Conservation (phyloP, 2,113 vertebrate species). For the Bagarius yarrelli region DNA sequence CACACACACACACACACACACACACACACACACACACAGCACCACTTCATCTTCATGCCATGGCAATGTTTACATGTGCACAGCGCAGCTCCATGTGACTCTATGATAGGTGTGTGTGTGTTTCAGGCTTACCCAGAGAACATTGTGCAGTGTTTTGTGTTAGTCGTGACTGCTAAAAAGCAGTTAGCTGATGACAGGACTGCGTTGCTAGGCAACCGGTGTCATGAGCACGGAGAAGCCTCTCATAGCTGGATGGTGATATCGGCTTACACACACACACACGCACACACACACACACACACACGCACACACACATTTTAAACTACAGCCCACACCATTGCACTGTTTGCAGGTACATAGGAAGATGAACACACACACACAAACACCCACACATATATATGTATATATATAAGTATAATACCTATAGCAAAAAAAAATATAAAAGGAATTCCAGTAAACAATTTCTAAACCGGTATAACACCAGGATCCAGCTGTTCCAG, state of each 20-base stretch:
- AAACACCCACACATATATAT: constrained; percentile 14
- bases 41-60: constrained; percentile 1
- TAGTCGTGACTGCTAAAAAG: constrained; percentile 88
- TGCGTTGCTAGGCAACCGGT: constrained; percentile 81
- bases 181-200: constrained; percentile 83
- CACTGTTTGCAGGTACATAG: constrained; percentile 30
- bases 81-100: constrained; percentile 26
- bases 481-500: background rate
- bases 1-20: constrained; percentile 30
- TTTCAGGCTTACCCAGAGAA: constrained; percentile 71
- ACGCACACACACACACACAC: constrained; percentile 51
- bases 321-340: constrained; percentile 38
- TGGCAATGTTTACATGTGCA: constrained; percentile 1
- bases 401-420: background rate
- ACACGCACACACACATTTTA: constrained; percentile 41
- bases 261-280: constrained; percentile 63
- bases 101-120: constrained; percentile 52
- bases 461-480: background rate
- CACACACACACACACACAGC: constrained; percentile 12
- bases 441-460: background rate
- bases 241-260: constrained; percentile 71
- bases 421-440: background rate
- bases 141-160: constrained; percentile 78
- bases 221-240: constrained; percentile 73
- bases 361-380: constrained; percentile 2